phyloP scores from a whole-genome alignment of 30 jellyfish, hydroid and myxozoan species.

The Haliclystus octoradiatus region DNA sequence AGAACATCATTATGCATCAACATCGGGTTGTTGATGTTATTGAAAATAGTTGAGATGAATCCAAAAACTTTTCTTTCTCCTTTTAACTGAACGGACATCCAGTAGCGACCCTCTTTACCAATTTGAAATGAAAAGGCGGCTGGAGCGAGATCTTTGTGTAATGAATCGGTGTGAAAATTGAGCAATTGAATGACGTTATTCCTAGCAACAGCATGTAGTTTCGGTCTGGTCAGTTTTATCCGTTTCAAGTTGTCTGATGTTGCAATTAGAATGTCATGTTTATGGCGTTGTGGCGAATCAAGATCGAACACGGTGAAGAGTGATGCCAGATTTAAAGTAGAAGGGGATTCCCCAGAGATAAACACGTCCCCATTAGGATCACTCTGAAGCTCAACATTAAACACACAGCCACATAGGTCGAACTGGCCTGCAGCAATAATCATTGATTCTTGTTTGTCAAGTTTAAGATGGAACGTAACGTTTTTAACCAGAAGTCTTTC shows the following conservation, averaged over 20 bases:
- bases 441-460: neutral
- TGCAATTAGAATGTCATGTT: neutral
- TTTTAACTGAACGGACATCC: neutral
- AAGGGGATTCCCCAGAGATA: neutral
- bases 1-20: too few species aligned
- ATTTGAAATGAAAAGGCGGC: neutral
- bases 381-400: neutral
- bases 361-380: neutral
- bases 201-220: neutral
- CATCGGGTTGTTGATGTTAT: too few species aligned
- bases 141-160: neutral
- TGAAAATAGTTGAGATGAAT: too few species aligned
- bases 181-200: too few species aligned
- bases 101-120: neutral
- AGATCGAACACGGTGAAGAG: neutral
- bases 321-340: neutral
- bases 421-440: neutral
- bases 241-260: neutral
- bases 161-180: neutral
- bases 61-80: too few species aligned
- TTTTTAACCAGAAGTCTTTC: neutral
- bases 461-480: neutral
- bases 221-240: neutral
- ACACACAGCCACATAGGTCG: neutral
- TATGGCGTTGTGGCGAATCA: neutral